Evolutionary conservation across 2,113 vertebrate genomes (phyloP).

Genomic region (Camelus bactrianus): DNA sequence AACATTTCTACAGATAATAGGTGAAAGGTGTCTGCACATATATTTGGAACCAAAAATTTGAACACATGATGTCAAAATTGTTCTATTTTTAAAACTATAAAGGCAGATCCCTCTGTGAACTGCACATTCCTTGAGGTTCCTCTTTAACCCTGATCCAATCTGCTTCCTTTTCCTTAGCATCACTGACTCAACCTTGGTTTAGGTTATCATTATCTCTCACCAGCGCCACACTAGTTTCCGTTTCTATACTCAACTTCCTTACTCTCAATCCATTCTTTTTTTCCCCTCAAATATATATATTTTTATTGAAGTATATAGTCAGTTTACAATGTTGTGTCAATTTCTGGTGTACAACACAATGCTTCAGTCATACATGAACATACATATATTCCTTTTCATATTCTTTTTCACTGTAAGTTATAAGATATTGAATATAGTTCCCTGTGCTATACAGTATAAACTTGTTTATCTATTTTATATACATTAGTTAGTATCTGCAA

Average conservation of each 20-base stretch:
- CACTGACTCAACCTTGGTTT: background rate
- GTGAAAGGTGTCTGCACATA: background rate
- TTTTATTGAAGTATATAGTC: too few species aligned
- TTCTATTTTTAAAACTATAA: background rate
- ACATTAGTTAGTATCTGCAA: too few species aligned
- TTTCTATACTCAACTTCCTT: background rate
- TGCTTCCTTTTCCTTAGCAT: background rate
- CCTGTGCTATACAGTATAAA: too few species aligned
- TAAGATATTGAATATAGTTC: too few species aligned
- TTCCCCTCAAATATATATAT: too few species aligned
- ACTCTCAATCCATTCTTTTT: background rate
- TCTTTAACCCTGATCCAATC: background rate
- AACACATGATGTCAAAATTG: background rate
- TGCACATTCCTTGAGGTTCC: background rate
- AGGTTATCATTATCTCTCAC: background rate
- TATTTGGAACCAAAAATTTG: slow-evolving; percentile 37
- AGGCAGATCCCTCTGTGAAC: background rate
- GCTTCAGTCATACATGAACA: too few species aligned
- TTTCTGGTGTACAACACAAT: too few species aligned
- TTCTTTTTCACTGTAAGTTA: too few species aligned
- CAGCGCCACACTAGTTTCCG: background rate
- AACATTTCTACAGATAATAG: background rate
- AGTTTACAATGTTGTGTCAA: too few species aligned
- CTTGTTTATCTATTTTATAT: too few species aligned
- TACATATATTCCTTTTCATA: too few species aligned